Conservation (phyloP, 1,140 invertebrate genomes). For the Drosophila busckii region DNA sequence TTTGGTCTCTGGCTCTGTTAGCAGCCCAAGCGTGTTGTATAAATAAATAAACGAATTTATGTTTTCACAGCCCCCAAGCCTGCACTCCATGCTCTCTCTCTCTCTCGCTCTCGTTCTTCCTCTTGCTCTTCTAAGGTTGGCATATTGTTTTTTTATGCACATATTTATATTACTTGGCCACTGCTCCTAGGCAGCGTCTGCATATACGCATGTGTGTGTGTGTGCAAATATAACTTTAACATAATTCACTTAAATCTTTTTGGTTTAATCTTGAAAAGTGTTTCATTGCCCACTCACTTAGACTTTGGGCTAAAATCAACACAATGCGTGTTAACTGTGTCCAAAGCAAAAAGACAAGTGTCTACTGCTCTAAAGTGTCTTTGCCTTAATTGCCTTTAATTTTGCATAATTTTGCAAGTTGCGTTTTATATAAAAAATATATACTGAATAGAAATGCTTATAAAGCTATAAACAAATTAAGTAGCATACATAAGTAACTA, state of each 20-base stretch:
- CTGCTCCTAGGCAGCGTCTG: constrained; percentile 18
- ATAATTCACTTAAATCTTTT: constrained; percentile 77
- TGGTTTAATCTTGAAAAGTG: constrained; percentile 76
- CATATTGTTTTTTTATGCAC: constrained; percentile 52
- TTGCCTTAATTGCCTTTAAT: no score
- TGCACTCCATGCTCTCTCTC: neutral
- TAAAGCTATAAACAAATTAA: no score
- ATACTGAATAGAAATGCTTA: no score
- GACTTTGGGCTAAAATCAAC: no score
- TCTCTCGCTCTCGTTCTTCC: neutral
- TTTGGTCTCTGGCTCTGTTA: constrained; percentile 25
- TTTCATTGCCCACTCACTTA: constrained; percentile 38
- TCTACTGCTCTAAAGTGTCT: no score
- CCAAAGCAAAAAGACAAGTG: no score
- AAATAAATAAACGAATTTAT: constrained; percentile 72
- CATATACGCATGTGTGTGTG: constrained; percentile 42
- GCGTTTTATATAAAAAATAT: no score
- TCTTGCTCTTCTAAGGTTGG: constrained; percentile 1
- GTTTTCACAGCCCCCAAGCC: constrained; percentile 27
- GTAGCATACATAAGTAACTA: no score
- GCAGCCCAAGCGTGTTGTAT: constrained; percentile 43
- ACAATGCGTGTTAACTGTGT: no score
- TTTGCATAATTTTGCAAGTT: no score
- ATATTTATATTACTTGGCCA: constrained; percentile 67
- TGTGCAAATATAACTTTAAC: constrained; percentile 67